Evolutionary conservation across 2,888 invertebrate species (phyloP), one percentile per base, ranked within the genome.

Genomic region (Nasonovia ribisnigri): DNA sequence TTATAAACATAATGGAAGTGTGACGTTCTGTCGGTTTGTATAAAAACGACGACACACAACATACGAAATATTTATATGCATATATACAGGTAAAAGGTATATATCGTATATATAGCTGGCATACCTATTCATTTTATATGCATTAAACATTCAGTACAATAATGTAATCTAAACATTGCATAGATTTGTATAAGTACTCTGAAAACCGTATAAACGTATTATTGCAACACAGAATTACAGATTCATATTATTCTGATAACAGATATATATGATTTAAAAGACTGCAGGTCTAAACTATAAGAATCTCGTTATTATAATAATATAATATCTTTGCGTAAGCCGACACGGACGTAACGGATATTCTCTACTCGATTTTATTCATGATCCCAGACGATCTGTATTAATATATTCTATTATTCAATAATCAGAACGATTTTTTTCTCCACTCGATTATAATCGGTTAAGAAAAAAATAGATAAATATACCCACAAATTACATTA

Each of bases 11-110:
- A 36, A 77, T 77, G 36, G 36, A 77, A 77, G 77, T 77, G 77
- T 77, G 36, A 77, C 20, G 67, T 67, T 67, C n/a, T 67, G n/a
- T 67, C n/a, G 77, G 36, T 77, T 77, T 77, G 77, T 77, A 77
- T 77, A 36, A 77, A 77, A 77, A 77, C 16, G 77, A 77, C 77
- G 36, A 77, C 77, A 77, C 36, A 36, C 77, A 77, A 77, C 77
- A 77, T 20, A 77, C 77, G 77, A 77, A 77, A 77, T 36, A 67
- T 60, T 16, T 60, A n/a, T 60, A 29, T 60, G 3, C 10, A 67
- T 26, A 29, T 13, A n/a, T 67, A 67, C 16, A 67, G 54, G 54
- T 8, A 26, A 57, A 6, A 57, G 54, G 54, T 57, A 57, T 57
- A 26, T 57, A 8, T 57, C 26, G 54, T n/a, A 60, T 60, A 60